Evolutionary conservation across 2,797 vertebrate species (phyloP), one percentile per base, ranked within the genome.

Genomic region (Coregonus sp.): DNA sequence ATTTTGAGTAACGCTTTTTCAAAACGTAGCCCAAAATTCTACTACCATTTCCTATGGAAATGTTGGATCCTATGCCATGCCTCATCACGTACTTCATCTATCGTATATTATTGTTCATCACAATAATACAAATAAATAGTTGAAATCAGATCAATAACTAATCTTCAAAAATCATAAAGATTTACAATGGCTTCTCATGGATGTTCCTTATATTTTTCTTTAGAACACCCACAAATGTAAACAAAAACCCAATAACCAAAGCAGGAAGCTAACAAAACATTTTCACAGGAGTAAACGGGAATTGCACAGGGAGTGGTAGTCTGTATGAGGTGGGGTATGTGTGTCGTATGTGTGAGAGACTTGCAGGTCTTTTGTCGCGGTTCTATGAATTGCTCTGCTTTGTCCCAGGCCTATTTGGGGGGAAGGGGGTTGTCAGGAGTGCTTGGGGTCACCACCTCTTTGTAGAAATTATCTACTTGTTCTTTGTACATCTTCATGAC

Each of bases 401-500:
- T 68, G 31, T 67, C 59, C 81, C 69, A n/a, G 71, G 33, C 84
- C 72, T 92, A 93, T 82, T 94, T 93, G 31, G 86, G 35, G 51
- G 93, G 87, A 76, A 92, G 87, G 0, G 91, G 89, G 85, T 91
- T 90, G 76, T 95, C 93, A 0, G 94, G 94, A 71, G 90, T 94
- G 59, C 86, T 88, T 0, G 95, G 95, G n/a, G 93, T 94, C 1
- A 84, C 67, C 31, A 92, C 82, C 73, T 96, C 95, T 72, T 92
- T 91, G 63, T 99, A 99, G 66, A 99, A 93, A 87, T 85, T 93
- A 1, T 96, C 92, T 0, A 99, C 96, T 66, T 94, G 94, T 0
- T 93, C 89, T 76, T 85, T 91, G 90, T 98, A 98, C 87, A 97
- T 98, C 87, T 96, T 94, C 37, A n/a, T 37, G 33, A 98, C 95